Evolutionary conservation across 2,113 vertebrate species (phyloP), one percentile per base, ranked within the genome.

Genomic region (Boulengeromyrus knoepffleri): DNA sequence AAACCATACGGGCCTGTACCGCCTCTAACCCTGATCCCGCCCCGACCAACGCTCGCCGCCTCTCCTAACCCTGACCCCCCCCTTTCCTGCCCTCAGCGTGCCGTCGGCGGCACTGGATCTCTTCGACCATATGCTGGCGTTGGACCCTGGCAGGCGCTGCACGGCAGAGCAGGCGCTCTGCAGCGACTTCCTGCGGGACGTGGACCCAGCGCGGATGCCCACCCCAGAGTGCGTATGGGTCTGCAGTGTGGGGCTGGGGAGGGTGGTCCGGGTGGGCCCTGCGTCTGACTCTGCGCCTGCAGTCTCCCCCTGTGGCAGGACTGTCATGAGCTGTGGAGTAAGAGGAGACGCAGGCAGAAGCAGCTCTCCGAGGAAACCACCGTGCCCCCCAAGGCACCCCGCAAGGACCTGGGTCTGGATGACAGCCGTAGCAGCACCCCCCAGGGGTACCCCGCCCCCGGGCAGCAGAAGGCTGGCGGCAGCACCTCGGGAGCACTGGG

Each of bases 291-390:
- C 36, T 77, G 36, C 1, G 13, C 36, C 6, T 5, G 31, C 91
- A 99, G 98, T 91, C 97, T 99, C 93, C 99, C 99, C 88, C 96
- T 99, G 91, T 99, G 98, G 98, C 99, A 99, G 94, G 99, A 99
- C 95, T 99, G 99, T 93, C 99, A 99, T 87, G 99, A 99, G 93
- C 94, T 99, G 88, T 99, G 99, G 99, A 99, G 99, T 94, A 99
- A 99, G 95, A 99, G 99, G 74, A 97, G 99, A 0, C 96, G 99
- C 92, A 95, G 99, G 46, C 99, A 99, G 96, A 99, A 99, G 94
- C 99, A 99, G 94, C 97, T 98, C 95, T 97, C 96, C 0, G 98
- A 99, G 94, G 98, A 99, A 46, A 91, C 95, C 74, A 95, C 95
- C 3, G 97, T 96, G 53, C 90, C 96, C 56, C 90, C 98, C 0